Conservation (phyloP, 1,140 invertebrate species). For the Drosophila leontia region DNA sequence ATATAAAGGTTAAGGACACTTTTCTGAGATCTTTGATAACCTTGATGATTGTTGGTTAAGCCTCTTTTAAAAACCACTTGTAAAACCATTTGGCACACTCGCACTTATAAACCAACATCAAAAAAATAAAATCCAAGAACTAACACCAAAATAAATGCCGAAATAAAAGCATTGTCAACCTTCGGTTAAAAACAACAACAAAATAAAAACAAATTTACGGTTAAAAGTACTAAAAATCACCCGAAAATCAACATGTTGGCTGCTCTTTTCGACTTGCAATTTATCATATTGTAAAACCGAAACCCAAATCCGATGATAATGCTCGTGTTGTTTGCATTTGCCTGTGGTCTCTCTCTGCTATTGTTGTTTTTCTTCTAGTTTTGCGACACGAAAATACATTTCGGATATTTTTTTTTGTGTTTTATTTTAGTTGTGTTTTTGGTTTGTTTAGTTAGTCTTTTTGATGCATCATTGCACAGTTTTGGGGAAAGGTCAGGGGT, state of each 20-base stretch:
- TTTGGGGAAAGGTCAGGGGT: conserved; percentile 59
- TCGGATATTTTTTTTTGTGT: conserved; percentile 23
- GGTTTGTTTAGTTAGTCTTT: conserved; percentile 26
- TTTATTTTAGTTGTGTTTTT: conserved; percentile 21
- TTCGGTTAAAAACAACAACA: conserved; percentile 45
- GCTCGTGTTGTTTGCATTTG: conserved; percentile 47
- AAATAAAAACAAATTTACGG: conserved; percentile 36
- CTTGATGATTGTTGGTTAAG: conserved; percentile 23
- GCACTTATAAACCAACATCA: conserved; percentile 7
- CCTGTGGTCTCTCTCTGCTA: conserved; percentile 31
- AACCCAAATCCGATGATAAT: conserved; percentile 62
- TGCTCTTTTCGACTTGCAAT: conserved; percentile 45
- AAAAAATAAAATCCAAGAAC: conserved; percentile 18
- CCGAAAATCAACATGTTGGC: conserved; percentile 43
- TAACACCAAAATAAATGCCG: conserved; percentile 12
- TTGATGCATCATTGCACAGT: conserved; percentile 47
- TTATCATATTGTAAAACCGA: conserved; percentile 53
- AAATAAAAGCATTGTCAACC: conserved; percentile 60
- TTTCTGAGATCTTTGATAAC: conserved; percentile 22
- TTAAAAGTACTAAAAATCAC: conserved; percentile 46
- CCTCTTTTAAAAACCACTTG: conserved; percentile 24
- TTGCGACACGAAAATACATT: conserved; percentile 41
- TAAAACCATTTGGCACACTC: conserved; percentile 41
- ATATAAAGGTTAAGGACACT: conserved; percentile 32
- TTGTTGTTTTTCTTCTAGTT: conserved; percentile 30